Evolutionary conservation across 2,113 vertebrate species (phyloP).

Genomic region (Myrmophylax atrothorax): DNA sequence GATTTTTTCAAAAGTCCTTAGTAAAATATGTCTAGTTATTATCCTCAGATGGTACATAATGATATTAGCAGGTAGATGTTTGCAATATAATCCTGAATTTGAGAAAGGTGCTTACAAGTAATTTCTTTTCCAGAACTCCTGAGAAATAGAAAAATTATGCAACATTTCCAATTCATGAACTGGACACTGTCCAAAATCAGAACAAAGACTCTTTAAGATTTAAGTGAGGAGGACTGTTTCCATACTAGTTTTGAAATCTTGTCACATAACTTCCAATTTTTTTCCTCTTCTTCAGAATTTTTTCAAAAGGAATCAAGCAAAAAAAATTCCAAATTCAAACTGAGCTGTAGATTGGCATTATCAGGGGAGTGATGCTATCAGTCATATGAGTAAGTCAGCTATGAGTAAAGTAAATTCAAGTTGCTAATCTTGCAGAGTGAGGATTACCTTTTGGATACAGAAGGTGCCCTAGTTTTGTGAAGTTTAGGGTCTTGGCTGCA

Average conservation of each 20-base stretch:
- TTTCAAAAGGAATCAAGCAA: not conserved
- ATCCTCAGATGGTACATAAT: not conserved
- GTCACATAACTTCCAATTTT: not conserved
- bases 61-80: not conserved
- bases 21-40: not conserved
- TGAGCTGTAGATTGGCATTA: not conserved
- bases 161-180: not conserved
- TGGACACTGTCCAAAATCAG: not conserved
- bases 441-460: not conserved
- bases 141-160: not conserved
- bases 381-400: not conserved
- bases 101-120: not conserved
- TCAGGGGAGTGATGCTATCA: not conserved
- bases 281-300: not conserved
- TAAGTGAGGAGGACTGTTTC: not conserved
- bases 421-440: not conserved
- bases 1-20: not conserved
- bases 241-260: not conserved
- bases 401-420: not conserved
- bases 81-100: not conserved
- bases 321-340: rapidly evolving
- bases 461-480: not conserved
- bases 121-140: not conserved
- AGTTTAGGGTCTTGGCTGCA: not conserved
- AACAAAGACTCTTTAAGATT: not conserved